Conservation (phyloP, 2,888 invertebrate genomes). For the Bombylius discolor region DNA sequence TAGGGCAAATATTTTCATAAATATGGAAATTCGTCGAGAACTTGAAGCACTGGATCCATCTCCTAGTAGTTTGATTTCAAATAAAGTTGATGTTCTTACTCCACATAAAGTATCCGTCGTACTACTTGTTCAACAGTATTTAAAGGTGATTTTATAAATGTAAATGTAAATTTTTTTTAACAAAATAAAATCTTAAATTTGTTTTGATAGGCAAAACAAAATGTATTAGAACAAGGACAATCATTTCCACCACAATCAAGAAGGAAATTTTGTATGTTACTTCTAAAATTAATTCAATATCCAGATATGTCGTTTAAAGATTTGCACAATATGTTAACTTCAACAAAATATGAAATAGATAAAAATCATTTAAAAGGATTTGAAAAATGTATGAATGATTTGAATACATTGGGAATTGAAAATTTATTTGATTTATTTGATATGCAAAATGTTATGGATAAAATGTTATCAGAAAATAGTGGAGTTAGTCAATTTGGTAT, state of each 20-base stretch:
- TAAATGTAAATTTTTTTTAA: neutral
- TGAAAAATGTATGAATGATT: slow-evolving; percentile 43
- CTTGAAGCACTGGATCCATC: slow-evolving; percentile 29
- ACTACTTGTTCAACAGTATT: slow-evolving; percentile 62
- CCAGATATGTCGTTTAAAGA: slow-evolving; percentile 64
- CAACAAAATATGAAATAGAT: slow-evolving; percentile 27
- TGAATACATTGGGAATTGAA: slow-evolving; percentile 42
- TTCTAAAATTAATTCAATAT: slow-evolving; percentile 64
- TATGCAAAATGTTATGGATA: slow-evolving; percentile 45
- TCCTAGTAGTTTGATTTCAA: slow-evolving; percentile 20
- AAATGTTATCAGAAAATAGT: slow-evolving; percentile 41
- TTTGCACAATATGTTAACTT: slow-evolving; percentile 47
- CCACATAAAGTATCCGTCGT: slow-evolving; percentile 70
- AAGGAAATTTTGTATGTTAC: slow-evolving; percentile 66
- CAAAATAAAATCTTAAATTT: neutral
- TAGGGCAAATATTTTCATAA: neutral
- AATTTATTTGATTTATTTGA: slow-evolving; percentile 53
- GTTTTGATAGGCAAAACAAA: slow-evolving; percentile 25
- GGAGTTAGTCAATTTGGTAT: slow-evolving; percentile 34
- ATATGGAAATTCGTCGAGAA: slow-evolving; percentile 15
- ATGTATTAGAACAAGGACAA: slow-evolving; percentile 14
- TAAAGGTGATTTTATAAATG: slow-evolving; percentile 38
- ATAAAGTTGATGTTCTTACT: slow-evolving; percentile 44
- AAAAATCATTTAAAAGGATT: slow-evolving; percentile 37
- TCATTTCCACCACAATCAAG: slow-evolving; percentile 44